These are phyloP conservation scores for Calephelis perditalis DNA, from an alignment of 2,888 invertebrate species.

Conservation along the genomic window DNA sequence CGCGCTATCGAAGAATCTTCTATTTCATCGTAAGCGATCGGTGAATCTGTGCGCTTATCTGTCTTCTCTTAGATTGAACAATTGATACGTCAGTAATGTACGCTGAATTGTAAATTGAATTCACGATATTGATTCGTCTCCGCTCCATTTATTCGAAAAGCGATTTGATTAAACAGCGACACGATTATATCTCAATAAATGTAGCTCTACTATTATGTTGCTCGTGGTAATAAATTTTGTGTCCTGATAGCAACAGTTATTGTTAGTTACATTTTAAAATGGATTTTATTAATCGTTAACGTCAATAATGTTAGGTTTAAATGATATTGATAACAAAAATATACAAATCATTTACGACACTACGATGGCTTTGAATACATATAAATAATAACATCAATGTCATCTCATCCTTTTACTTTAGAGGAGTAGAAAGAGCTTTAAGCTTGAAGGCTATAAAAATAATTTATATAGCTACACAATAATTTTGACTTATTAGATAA, in stretches of 20 bases:
- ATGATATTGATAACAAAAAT: no score
- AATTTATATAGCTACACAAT: no score
- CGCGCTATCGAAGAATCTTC: constrained; percentile 73
- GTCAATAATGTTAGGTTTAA: background rate
- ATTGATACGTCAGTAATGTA: constrained; percentile 75
- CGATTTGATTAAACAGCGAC: constrained; percentile 63
- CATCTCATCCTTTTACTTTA: no score
- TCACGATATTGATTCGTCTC: constrained; percentile 66
- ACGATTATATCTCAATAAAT: constrained; percentile 40
- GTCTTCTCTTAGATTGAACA: constrained; percentile 72
- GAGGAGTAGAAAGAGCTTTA: no score
- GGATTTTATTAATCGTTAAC: constrained; percentile 2
- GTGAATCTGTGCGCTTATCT: constrained; percentile 71
- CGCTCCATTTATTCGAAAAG: constrained; percentile 66
- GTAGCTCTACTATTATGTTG: constrained; percentile 33
- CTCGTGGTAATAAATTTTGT: constrained; percentile 20
- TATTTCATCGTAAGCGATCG: constrained; percentile 70
- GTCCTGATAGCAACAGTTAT: constrained; percentile 3
- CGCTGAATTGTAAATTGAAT: constrained; percentile 74
- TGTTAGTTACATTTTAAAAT: constrained; percentile 10
- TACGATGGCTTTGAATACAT: no score
- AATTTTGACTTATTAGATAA: no score
- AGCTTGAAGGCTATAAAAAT: no score
- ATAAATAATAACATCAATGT: no score
- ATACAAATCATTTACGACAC: no score